Conservation (phyloP, 30 jellyfish, hydroid and myxozoan species). For the Rhopilema esculentum region DNA sequence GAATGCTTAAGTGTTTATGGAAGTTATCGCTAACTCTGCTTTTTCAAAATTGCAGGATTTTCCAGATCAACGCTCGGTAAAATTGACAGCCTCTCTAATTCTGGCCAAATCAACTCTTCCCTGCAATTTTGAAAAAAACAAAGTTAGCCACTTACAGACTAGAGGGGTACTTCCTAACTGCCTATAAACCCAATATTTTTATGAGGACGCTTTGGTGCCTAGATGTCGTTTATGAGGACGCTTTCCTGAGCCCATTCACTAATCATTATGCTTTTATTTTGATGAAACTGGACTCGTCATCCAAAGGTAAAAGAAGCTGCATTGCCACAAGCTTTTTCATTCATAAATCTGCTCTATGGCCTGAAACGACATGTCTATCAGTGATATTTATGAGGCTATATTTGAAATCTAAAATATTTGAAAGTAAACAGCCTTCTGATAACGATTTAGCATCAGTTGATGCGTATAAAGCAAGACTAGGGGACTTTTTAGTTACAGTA, state of each 20-base stretch:
- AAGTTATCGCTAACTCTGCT: constrained; percentile 17
- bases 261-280: background rate
- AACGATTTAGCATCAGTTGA: too few relatives aligned
- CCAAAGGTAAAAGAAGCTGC: background rate
- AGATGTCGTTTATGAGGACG: background rate
- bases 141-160: constrained; percentile 24
- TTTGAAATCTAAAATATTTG: background rate
- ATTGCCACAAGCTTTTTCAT: background rate
- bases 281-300: background rate
- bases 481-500: too few relatives aligned
- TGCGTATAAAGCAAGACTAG: too few relatives aligned
- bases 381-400: background rate
- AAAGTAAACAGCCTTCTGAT: too few relatives aligned
- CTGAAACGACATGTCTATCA: constrained; percentile 47
- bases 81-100: constrained; percentile 27
- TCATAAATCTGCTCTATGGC: background rate
- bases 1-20: background rate
- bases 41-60: constrained; percentile 66
- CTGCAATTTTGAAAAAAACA: constrained; percentile 72
- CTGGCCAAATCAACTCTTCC: constrained; percentile 23
- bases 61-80: constrained; percentile 10
- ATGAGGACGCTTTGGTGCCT: background rate
- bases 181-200: background rate
- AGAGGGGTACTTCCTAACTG: background rate
- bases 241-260: too few relatives aligned